Conservation (phyloP, 2,888 invertebrate genomes). For the Andrena camellia region DNA sequence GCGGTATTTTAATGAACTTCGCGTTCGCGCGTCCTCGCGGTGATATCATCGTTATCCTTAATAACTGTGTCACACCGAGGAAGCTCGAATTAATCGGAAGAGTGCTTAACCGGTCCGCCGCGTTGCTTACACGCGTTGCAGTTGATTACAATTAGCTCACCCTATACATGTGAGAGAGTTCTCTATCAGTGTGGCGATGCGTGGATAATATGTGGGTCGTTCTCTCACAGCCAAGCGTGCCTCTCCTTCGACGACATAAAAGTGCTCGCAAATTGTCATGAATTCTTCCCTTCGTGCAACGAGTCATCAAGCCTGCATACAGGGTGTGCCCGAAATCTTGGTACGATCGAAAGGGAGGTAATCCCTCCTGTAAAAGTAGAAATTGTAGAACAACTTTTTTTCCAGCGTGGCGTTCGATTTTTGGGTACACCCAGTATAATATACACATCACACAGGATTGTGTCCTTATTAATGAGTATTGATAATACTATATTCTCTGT, state of each 20-base stretch:
- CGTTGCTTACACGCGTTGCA: conserved; percentile 26
- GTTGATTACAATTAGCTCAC: conserved; percentile 57
- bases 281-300: no score
- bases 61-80: conserved; percentile 46
- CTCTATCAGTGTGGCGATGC: conserved; percentile 49
- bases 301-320: no score
- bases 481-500: background rate
- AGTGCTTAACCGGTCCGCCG: conserved; percentile 15
- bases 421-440: no score
- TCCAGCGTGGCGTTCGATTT: no score
- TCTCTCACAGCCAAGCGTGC: conserved; percentile 6
- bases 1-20: no score
- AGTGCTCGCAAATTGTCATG: conserved; percentile 14
- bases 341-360: no score
- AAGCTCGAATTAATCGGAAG: conserved; percentile 47
- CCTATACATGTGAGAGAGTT: conserved; percentile 53
- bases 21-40: background rate
- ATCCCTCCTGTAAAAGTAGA: no score
- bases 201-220: conserved; percentile 62
- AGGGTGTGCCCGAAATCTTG: no score
- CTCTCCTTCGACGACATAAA: conserved; percentile 10
- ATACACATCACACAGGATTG: background rate
- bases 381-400: no score
- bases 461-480: background rate
- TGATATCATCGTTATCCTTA: conserved; percentile 4